Evolutionary conservation across 2,888 invertebrate species (phyloP).

Genomic region (Agriotes lineatus): DNA sequence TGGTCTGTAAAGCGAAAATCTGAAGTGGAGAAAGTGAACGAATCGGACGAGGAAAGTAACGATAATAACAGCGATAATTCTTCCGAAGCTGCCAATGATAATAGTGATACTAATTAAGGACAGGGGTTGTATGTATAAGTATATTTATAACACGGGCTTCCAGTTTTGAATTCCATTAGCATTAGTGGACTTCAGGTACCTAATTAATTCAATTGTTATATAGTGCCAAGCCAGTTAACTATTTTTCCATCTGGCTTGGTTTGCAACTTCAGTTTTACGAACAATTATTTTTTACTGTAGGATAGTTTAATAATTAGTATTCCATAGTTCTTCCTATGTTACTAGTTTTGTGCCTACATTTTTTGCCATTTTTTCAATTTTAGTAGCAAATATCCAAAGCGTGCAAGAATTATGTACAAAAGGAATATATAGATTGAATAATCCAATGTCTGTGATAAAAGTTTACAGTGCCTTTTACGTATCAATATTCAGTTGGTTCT

Average conservation of each 20-base stretch:
- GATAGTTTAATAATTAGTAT: not conserved
- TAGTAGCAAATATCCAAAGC: not conserved
- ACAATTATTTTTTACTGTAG: too few relatives aligned
- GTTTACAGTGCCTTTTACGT: constrained; percentile 21
- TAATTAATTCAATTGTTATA: not conserved
- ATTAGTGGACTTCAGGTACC: not conserved
- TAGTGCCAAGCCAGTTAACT: too few relatives aligned
- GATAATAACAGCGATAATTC: constrained; percentile 22
- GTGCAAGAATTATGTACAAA: constrained; percentile 1
- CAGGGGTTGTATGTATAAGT: not conserved
- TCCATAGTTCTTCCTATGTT: not conserved
- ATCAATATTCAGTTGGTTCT: constrained; percentile 11
- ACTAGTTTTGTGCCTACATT: not conserved
- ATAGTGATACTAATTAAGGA: constrained; percentile 1
- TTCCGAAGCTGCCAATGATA: not conserved
- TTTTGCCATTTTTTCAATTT: not conserved
- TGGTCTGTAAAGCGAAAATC: constrained; percentile 64
- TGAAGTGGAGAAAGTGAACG: not conserved
- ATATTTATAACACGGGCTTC: constrained; percentile 1
- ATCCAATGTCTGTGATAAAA: constrained; percentile 28
- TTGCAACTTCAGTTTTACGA: too few relatives aligned
- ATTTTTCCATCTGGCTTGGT: too few relatives aligned
- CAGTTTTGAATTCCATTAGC: not conserved
- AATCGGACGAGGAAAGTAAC: constrained; percentile 24
- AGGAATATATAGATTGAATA: constrained; percentile 1